Evolutionary conservation across 2,888 invertebrate species (phyloP).

Genomic region (Sphinx pinastri): DNA sequence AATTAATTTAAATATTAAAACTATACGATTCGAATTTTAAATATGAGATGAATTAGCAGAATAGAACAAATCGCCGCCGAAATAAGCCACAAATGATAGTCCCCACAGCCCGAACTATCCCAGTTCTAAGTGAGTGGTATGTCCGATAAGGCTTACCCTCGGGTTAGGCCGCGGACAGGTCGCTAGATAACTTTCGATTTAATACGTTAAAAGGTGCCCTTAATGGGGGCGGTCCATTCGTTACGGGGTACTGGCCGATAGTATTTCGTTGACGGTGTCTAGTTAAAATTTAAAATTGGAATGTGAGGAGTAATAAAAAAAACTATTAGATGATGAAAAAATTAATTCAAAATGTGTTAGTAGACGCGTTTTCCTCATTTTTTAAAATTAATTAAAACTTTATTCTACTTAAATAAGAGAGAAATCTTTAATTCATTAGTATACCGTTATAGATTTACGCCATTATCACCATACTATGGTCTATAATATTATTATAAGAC

Average conservation of each 20-base stretch:
- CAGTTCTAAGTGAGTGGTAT: constrained; percentile 68
- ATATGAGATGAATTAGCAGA: too few species aligned
- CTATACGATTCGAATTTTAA: too few species aligned
- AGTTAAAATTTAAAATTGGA: constrained; percentile 18
- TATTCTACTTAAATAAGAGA: too few species aligned
- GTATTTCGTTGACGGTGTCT: constrained; percentile 51
- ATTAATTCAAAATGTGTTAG: not conserved
- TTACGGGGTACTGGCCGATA: constrained; percentile 63
- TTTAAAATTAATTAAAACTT: too few species aligned
- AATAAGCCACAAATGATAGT: constrained; percentile 54
- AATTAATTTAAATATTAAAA: too few species aligned
- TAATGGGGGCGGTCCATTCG: constrained; percentile 80
- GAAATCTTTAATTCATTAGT: too few species aligned
- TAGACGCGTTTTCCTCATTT: too few species aligned
- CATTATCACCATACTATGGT: not conserved
- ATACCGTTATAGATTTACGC: not conserved
- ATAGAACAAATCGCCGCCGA: not conserved
- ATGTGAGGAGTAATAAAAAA: not conserved
- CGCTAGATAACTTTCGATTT: constrained; percentile 76
- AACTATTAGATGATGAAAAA: too few species aligned
- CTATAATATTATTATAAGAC: not conserved
- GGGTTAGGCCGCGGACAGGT: constrained; percentile 69
- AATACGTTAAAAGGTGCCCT: constrained; percentile 82
- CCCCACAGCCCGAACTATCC: constrained; percentile 46
- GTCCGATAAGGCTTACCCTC: constrained; percentile 62